Base-by-base conservation (phyloP, 1,140 invertebrate genomes). In the Megathymus violae region DNA sequence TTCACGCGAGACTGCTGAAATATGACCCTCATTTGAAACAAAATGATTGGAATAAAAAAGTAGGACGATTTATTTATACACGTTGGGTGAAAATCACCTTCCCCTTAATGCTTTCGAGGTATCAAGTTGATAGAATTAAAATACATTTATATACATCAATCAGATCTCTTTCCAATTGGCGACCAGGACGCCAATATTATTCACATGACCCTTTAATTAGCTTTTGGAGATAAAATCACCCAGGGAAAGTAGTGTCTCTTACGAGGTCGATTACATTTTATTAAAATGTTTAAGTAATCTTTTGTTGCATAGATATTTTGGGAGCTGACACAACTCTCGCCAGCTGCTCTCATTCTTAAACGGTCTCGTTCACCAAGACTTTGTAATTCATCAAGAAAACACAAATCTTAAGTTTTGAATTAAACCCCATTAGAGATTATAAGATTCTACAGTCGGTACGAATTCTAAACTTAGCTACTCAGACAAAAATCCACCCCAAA, bases 11-110 rank as follows among this genome's bases (percentile, higher is more conserved):
- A n/a, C 31, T 47, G 41, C 5, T 59, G 36, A 59, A 59, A 47
- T 47, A 59, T 59, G 27, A 59, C 3, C 27, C 41, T 47, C 46
- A 27, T 47, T 47, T 47, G 7, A 10, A 17, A 46, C 13, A 11
- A 46, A 15, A 36, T 34, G 41, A 46, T 34, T 31, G 25, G 41
- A 58, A 58, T 58, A 31, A 5, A 1, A 15, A 15, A 5, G 17
- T 44, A 13, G 10, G 5, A 22, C 13, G 19, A 25, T 47, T 14
- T 44, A 9, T 7, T 31, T 31, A 31, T 31, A 7, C 9, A 25
- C 3, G 6, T 25, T 25, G 22, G 22, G 3, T 25, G 3, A 31
- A 9, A 7, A 4, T 31, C 9, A 31, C 4, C 27, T 31, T 31
- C 27, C 4, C 9, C 27, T 9, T 7, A 7, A 31, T 3, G 27